These are phyloP conservation scores for Sinosuthora webbiana DNA, from an alignment of 2,113 vertebrate species.

Conservation along the genomic window DNA sequence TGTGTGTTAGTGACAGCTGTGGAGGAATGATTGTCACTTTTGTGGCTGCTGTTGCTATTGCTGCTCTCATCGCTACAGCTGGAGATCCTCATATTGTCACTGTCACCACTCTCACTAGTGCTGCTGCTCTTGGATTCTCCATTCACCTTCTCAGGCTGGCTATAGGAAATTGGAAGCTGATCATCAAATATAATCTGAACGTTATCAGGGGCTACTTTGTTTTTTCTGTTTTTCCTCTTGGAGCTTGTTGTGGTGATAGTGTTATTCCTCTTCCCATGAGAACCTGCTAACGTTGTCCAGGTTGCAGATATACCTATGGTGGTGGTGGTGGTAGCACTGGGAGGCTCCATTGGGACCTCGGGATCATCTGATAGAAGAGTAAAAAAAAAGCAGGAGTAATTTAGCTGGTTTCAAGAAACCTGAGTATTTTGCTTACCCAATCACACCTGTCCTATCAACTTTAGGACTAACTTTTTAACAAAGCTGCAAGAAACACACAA, in stretches of 20 bases:
- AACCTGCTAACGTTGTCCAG: conserved; percentile 90
- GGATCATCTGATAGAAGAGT: conserved; percentile 74
- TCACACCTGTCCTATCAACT: background rate
- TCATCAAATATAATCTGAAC: conserved; percentile 97
- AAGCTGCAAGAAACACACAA: background rate
- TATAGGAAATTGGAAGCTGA: conserved; percentile 91
- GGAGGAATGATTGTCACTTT: conserved; percentile 81
- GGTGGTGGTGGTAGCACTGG: conserved; percentile 97
- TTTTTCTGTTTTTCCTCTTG: conserved; percentile 98
- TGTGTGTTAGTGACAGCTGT: conserved; percentile 55
- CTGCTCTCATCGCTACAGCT: conserved; percentile 98
- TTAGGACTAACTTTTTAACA: background rate
- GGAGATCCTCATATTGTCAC: conserved; percentile 96
- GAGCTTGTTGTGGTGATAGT: conserved; percentile 92
- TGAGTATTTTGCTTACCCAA: background rate
- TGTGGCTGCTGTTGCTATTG: conserved; percentile 93
- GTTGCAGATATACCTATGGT: conserved; percentile 98
- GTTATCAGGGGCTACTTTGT: conserved; percentile 87
- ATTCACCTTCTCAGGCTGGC: conserved; percentile 93
- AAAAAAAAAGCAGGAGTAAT: background rate
- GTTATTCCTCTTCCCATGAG: conserved; percentile 92
- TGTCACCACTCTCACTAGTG: conserved; percentile 93
- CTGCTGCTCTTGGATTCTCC: conserved; percentile 96
- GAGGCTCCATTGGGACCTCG: conserved; percentile 93
- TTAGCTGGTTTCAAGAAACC: background rate